phyloP scores from a whole-genome alignment of 2,888 invertebrate species.

The Ophion obscuratus region DNA sequence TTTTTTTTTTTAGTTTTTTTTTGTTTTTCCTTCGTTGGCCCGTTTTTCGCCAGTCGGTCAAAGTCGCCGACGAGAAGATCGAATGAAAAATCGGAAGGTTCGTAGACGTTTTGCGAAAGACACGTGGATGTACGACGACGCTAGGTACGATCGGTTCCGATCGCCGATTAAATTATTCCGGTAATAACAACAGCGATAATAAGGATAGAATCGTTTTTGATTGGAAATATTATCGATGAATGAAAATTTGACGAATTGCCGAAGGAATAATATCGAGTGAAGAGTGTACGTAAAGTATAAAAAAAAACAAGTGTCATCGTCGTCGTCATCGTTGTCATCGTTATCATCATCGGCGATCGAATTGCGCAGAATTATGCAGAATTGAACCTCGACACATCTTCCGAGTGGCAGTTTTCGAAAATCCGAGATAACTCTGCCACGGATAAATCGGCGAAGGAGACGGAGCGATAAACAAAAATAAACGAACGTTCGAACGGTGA shows the following conservation, averaged over 20 bases:
- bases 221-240: background rate
- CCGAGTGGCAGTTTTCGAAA: constrained; percentile 12
- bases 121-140: constrained; percentile 20
- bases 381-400: constrained; percentile 27
- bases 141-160: constrained; percentile 40
- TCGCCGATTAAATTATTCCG: background rate
- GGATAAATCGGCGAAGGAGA: constrained; percentile 38
- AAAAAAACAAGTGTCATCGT: constrained; percentile 30
- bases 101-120: background rate
- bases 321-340: background rate
- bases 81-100: constrained; percentile 14
- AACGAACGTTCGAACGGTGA: constrained; percentile 48
- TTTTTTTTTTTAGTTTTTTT: background rate
- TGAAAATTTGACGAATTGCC: constrained; percentile 41
- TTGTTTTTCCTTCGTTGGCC: background rate
- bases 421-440: background rate
- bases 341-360: background rate
- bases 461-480: background rate
- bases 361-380: constrained; percentile 32
- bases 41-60: background rate
- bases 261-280: constrained; percentile 57
- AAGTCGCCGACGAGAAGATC: background rate
- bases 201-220: background rate
- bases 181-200: background rate
- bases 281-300: constrained; percentile 41